These are phyloP conservation scores for Leptinotarsa undecemlineata DNA, from an alignment of 1,140 invertebrate genomes.

Conservation along the genomic window DNA sequence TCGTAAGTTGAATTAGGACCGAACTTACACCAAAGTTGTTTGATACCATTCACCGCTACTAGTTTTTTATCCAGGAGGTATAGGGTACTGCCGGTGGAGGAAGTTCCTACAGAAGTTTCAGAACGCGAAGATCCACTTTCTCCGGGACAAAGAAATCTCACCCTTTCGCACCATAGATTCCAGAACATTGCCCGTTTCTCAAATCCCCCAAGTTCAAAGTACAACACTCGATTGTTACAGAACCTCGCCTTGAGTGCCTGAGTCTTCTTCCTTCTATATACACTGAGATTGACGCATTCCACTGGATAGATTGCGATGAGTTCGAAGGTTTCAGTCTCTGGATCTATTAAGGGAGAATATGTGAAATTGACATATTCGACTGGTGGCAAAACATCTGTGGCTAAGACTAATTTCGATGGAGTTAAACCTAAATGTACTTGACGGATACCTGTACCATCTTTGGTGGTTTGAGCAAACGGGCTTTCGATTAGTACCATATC, in stretches of 20 bases:
- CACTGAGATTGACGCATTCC: conserved; percentile 60
- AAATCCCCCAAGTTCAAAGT: conserved; percentile 59
- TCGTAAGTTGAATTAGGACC: conserved; percentile 36
- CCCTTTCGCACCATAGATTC: conserved; percentile 61
- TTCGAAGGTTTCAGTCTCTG: conserved; percentile 62
- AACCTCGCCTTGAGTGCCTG: conserved; percentile 64
- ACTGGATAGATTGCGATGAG: conserved; percentile 63
- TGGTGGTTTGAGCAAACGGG: conserved; percentile 65
- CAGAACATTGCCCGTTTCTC: conserved; percentile 58
- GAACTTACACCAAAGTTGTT: conserved; percentile 54
- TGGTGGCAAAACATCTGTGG: conserved; percentile 57
- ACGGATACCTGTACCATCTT: conserved; percentile 60
- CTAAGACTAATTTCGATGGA: conserved; percentile 61
- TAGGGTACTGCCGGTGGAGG: conserved; percentile 55
- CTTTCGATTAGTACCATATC: conserved; percentile 65
- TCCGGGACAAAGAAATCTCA: conserved; percentile 54
- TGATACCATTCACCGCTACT: conserved; percentile 46
- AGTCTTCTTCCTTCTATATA: conserved; percentile 60
- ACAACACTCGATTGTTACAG: conserved; percentile 54
- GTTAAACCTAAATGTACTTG: conserved; percentile 65
- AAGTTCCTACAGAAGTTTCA: conserved; percentile 60
- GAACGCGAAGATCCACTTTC: conserved; percentile 57
- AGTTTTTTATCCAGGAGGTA: conserved; percentile 52
- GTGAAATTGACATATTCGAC: conserved; percentile 45
- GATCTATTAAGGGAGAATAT: conserved; percentile 56